Conservation (phyloP, 2,888 invertebrate genomes). For the Torymus auratus region DNA sequence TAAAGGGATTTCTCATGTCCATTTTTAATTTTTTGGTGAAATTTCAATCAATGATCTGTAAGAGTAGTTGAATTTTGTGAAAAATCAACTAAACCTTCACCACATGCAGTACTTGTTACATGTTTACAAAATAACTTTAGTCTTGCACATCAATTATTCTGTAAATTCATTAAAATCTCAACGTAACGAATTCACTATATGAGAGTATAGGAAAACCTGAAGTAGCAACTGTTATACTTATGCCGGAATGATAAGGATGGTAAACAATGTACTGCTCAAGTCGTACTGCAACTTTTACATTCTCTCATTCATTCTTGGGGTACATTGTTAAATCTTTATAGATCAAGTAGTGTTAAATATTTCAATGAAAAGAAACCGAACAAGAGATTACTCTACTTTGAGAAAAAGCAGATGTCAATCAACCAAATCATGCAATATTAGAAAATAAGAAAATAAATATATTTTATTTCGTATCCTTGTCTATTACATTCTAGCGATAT, state of each 20-base stretch:
- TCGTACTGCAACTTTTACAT: conserved; percentile 92
- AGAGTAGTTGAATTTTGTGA: conserved; percentile 95
- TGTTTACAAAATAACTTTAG: conserved; percentile 96
- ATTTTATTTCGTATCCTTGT: too few species aligned
- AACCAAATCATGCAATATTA: conserved; percentile 93
- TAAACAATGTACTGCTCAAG: conserved; percentile 96
- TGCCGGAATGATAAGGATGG: conserved; percentile 98
- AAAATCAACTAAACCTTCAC: conserved; percentile 96
- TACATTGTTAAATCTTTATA: conserved; percentile 93
- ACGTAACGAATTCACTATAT: conserved; percentile 93
- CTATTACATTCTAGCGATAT: too few species aligned
- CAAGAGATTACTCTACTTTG: conserved; percentile 93
- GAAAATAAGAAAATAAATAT: conserved; percentile 91
- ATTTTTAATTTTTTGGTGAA: conserved; percentile 88
- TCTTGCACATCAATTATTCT: conserved; percentile 89
- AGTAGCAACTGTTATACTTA: conserved; percentile 85
- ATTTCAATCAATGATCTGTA: conserved; percentile 95
- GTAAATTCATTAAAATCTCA: conserved; percentile 92
- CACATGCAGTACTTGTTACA: conserved; percentile 94
- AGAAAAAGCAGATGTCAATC: conserved; percentile 91
- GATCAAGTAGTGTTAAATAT: conserved; percentile 92
- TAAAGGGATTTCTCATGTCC: conserved; percentile 72
- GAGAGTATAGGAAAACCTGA: conserved; percentile 94
- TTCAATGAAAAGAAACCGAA: conserved; percentile 94
- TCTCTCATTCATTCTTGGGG: conserved; percentile 97